A percentile compares a stretch with the other conserved stretches of the same genome.
These are phyloP conservation scores for Rhipidura dahli DNA, from an alignment of 2,113 vertebrate species.

Conservation along the genomic window DNA sequence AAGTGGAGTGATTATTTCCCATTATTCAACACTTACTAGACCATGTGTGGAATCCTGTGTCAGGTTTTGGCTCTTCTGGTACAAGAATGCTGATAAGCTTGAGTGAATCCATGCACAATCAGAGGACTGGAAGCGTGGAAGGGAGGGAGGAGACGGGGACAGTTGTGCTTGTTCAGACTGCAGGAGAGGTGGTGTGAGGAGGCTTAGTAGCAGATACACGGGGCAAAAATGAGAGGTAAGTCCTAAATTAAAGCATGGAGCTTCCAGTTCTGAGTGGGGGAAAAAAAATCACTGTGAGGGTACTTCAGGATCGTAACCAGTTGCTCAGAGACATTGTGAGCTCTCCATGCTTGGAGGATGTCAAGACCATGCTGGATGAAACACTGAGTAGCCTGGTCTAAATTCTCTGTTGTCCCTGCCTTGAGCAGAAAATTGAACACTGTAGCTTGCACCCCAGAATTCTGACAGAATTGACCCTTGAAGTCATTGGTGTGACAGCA, in stretches of 20 bases:
- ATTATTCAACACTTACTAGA: fast-evolving
- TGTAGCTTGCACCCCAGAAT: not conserved
- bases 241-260: not conserved
- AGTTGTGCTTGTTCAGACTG: not conserved
- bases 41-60: not conserved
- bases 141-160: not conserved
- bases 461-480: not conserved
- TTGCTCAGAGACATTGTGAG: not conserved
- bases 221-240: not conserved
- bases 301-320: not conserved
- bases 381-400: not conserved
- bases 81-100: not conserved
- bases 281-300: not conserved
- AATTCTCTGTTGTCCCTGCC: not conserved
- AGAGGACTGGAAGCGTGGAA: fast-evolving
- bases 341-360: not conserved
- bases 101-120: not conserved
- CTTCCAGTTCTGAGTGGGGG: not conserved
- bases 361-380: not conserved
- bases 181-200: not conserved
- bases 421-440: not conserved
- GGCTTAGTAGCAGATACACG: not conserved
- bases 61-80: not conserved
- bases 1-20: not conserved
- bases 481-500: not conserved